Evolutionary conservation across 2,113 vertebrate species (phyloP).

Genomic region (Hyperopisus bebe): DNA sequence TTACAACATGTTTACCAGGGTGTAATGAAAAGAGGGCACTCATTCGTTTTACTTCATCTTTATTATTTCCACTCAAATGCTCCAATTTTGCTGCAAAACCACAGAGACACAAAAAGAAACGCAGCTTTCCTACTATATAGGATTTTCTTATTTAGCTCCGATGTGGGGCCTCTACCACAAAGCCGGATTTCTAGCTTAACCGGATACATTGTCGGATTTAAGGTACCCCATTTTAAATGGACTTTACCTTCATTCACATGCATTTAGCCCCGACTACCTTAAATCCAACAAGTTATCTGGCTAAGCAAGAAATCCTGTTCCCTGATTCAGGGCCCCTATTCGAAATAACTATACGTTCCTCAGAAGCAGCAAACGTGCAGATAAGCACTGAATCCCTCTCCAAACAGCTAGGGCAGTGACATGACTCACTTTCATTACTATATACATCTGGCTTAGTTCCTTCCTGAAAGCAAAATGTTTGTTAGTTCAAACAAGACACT

Average conservation of each 20-base stretch:
- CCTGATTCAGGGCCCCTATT: background rate
- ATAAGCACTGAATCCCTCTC: background rate
- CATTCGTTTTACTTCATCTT: background rate
- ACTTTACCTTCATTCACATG: background rate
- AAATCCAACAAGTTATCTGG: background rate
- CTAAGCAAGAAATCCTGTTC: background rate
- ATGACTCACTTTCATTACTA: background rate
- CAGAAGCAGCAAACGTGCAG: background rate
- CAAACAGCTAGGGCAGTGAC: background rate
- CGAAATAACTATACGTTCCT: background rate
- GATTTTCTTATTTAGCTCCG: background rate
- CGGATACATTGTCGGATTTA: background rate
- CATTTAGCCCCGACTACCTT: background rate
- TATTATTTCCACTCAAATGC: background rate
- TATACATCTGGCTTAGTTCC: background rate
- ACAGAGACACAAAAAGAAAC: background rate
- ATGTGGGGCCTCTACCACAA: background rate
- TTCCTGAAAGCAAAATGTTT: background rate
- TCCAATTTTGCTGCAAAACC: background rate
- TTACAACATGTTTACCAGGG: background rate
- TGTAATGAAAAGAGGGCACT: background rate
- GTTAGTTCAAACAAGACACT: background rate
- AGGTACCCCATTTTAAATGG: background rate
- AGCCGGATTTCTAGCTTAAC: background rate
- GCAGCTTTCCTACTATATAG: background rate